These are phyloP conservation scores for Mormyrus hasselquistii DNA, from an alignment of 2,797 vertebrate species.

Conservation along the genomic window DNA sequence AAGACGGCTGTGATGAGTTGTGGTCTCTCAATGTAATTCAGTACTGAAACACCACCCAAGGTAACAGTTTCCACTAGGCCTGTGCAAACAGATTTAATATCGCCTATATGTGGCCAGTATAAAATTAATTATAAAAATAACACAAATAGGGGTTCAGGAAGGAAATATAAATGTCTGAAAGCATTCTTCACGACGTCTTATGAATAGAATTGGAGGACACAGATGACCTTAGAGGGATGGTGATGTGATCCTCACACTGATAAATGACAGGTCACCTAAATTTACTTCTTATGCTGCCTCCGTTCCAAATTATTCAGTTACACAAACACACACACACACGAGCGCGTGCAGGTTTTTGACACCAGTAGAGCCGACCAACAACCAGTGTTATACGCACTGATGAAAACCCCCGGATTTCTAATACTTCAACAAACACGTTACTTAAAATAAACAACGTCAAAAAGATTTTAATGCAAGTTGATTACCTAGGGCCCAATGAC, in stretches of 20 bases:
- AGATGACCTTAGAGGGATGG: slow-evolving; percentile 31
- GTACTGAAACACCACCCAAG: slow-evolving; percentile 41
- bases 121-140: slow-evolving; percentile 38
- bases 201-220: slow-evolving; percentile 41
- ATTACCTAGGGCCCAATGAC: no score
- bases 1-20: slow-evolving; percentile 30
- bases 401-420: not conserved
- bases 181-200: slow-evolving; percentile 34
- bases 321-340: not conserved
- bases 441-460: not conserved
- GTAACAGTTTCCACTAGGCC: slow-evolving; percentile 29
- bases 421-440: not conserved
- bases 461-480: no score
- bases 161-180: slow-evolving; percentile 36
- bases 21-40: slow-evolving; percentile 34
- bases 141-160: slow-evolving; percentile 34
- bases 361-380: not conserved
- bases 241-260: slow-evolving; percentile 27
- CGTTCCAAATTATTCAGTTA: not conserved
- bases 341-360: not conserved
- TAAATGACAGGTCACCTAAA: slow-evolving; percentile 41
- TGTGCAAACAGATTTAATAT: slow-evolving; percentile 47
- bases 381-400: not conserved
- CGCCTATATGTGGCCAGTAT: slow-evolving; percentile 30
- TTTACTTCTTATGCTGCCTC: slow-evolving; percentile 17